These are phyloP conservation scores for Morone chrysops DNA, from an alignment of 2,113 vertebrate species.

Conservation along the genomic window DNA sequence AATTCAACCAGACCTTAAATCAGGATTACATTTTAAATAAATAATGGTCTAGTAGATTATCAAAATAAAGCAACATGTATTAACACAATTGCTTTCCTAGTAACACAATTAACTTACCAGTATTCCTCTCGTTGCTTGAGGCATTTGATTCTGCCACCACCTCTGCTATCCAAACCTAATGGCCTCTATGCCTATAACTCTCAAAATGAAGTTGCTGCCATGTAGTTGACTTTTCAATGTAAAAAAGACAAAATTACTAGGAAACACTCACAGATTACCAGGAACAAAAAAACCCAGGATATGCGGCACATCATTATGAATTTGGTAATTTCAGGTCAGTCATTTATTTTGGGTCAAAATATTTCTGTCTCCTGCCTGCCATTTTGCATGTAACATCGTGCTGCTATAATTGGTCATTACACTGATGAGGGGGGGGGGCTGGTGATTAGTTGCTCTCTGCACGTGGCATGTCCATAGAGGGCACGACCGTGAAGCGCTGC, in stretches of 20 bases:
- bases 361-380: conserved; percentile 2
- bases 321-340: conserved; percentile 30
- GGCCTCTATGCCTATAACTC: background rate
- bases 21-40: background rate
- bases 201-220: background rate
- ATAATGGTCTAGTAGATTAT: background rate
- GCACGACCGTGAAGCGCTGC: conserved; percentile 44
- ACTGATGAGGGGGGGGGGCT: conserved; percentile 9
- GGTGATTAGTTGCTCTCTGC: conserved; percentile 57
- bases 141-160: background rate
- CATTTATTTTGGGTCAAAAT: conserved; percentile 51
- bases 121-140: background rate
- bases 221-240: background rate
- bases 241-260: background rate
- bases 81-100: background rate
- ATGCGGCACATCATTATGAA: background rate
- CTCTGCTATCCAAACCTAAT: background rate
- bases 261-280: conserved; percentile 7
- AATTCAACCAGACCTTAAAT: background rate
- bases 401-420: conserved; percentile 62
- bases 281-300: conserved; percentile 19
- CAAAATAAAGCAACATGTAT: background rate
- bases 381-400: conserved; percentile 36
- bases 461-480: conserved; percentile 57
- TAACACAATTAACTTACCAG: background rate